Evolutionary conservation across 2,113 vertebrate genomes (phyloP), one percentile per base, ranked within the genome.

Genomic region (Etheostoma cragini): DNA sequence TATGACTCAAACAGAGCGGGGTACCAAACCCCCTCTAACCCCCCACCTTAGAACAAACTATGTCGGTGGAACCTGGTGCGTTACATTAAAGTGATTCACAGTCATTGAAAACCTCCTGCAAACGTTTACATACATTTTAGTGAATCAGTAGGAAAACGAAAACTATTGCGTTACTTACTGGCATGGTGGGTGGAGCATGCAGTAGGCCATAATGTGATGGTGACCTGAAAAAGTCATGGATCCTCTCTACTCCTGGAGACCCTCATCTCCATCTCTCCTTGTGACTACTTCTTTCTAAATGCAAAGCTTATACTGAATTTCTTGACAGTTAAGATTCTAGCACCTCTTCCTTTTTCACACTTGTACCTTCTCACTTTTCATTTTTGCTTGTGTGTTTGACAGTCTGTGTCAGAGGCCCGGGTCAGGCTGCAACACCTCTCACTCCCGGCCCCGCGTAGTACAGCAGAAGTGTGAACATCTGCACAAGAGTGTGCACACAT

Each of bases 1-100:
- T 35, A 6, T 93, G 91, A 93, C 63, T 91, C 92, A 93, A 19
- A 52, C 21, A 42, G 81, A 75, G 81, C 71, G 83, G 90, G 82
- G 72, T 38, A 89, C 66, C 49, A 22, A 85, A 71, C 66, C 85
- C 85, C 78, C 79, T 22, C 0, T 45, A 78, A 64, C 22, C 76
- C 60, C 45, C 83, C 75, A 62, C 46, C 57, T 2, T 5, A 42
- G 1, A n/a, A 19, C 70, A 75, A 35, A 63, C 65, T 26, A 26
- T 3, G 72, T 72, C 21, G 4, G 17, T 60, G 45, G 54, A 66
- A 70, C 45, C 15, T 15, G 26, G 15, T 21, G 2, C 35, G 17
- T 42, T 13, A 42, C 21, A 60, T 11, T 53, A 17, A 54, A 15
- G 58, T 64, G 65, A 76, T 58, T 78, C 68, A 72, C 33, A 47